Percentiles rank a stretch among this genome's conserved stretches.
These are phyloP conservation scores for Scytalopus superciliaris DNA, from an alignment of 2,113 vertebrate species.

Conservation along the genomic window DNA sequence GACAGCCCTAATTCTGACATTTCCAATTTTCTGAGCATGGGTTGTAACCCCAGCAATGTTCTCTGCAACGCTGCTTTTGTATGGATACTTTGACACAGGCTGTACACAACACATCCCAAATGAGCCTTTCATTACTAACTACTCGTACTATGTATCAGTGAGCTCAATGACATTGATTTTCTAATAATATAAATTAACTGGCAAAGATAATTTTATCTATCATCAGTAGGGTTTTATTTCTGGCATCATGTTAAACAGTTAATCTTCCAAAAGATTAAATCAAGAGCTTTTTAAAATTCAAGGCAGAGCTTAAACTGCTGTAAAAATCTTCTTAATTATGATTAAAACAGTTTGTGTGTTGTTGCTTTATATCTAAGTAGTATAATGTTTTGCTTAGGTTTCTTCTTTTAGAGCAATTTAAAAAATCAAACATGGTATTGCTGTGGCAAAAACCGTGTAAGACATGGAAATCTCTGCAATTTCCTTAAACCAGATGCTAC, in stretches of 20 bases:
- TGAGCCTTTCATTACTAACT: constrained; percentile 47
- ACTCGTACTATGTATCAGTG: constrained; percentile 51
- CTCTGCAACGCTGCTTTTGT: background rate
- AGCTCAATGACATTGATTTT: constrained; percentile 58
- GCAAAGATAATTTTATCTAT: constrained; percentile 67
- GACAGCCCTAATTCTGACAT: background rate
- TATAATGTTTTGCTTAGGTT: constrained; percentile 67
- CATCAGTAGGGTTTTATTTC: constrained; percentile 66
- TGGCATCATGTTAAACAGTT: constrained; percentile 57
- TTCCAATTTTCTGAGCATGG: background rate
- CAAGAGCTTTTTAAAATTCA: constrained; percentile 72
- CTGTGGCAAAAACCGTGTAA: background rate
- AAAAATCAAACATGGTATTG: constrained; percentile 12
- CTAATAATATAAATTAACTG: constrained; percentile 69
- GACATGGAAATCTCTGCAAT: background rate
- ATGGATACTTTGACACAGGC: background rate
- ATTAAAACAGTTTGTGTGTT: constrained; percentile 75
- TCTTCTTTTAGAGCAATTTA: constrained; percentile 52
- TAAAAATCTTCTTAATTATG: constrained; percentile 76
- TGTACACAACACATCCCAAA: constrained; percentile 30
- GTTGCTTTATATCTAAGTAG: constrained; percentile 56
- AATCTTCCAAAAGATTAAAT: constrained; percentile 70
- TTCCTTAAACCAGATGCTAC: background rate
- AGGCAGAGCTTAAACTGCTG: constrained; percentile 72
- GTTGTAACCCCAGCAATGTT: background rate